Evolutionary conservation across 1,140 invertebrate species (phyloP), one percentile per base, ranked within the genome.

Genomic region (Phenacoccus solenopsis): DNA sequence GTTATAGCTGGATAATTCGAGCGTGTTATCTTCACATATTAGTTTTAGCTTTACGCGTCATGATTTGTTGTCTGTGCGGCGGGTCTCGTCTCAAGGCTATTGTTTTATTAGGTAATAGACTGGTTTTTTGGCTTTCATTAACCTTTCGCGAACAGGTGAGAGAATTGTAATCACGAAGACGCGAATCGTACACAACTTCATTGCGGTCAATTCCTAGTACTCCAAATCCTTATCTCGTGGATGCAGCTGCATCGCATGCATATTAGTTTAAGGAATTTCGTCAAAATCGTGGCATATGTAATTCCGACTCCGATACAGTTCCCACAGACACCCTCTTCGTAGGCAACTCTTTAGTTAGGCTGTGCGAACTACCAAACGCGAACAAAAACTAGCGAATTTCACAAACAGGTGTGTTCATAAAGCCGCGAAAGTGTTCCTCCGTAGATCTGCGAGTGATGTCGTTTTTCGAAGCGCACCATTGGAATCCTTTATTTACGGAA

Each of bases 101-200:
- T 49, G 38, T 49, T 49, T 49, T 49, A 49, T 49, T 49, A 49
- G 38, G 38, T 49, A 49, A 49, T 49, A 49, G 38, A 49, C 38
- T 49, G 38, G 38, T 49, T 49, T 49, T 49, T n/a, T 10, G 38
- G 38, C 38, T 49, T 49, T 49, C 38, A 49, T 49, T 49, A 49
- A 49, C 38, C 38, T 49, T 49, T 49, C 16, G 12, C 3, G 16
- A 49, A 49, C 38, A 49, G 38, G 38, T 49, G 38, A 49, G 20
- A 49, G 38, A 49, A 49, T 4, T 49, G 38, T 49, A 49, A 49
- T 49, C 20, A 49, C 38, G 20, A 49, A 9, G 38, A 49, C 38
- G 38, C 38, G 38, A 49, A 49, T 49, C 38, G 2, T 3, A 9
- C 20, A 49, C 4, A n/a, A 49, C 5, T 49, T 49, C 38, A n/a